Conservation (phyloP, 1,140 invertebrate genomes). For the Chrysoperla carnea region DNA sequence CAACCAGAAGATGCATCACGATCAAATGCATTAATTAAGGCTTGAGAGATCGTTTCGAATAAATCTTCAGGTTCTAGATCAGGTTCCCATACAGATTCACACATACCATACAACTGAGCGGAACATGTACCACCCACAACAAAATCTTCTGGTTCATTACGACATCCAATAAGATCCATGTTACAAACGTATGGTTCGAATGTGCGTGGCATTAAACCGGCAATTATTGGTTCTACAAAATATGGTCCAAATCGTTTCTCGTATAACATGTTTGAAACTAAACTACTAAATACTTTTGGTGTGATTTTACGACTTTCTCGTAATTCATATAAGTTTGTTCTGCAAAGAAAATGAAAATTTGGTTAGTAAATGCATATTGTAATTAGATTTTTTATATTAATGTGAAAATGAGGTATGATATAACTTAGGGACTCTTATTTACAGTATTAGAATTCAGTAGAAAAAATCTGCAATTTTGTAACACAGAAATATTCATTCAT, state of each 20-base stretch:
- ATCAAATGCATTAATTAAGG: conserved; percentile 89
- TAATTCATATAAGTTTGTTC: conserved; percentile 85
- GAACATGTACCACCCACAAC: conserved; percentile 86
- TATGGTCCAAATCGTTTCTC: conserved; percentile 95
- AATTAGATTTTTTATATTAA: too few relatives aligned
- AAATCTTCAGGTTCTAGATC: conserved; percentile 82
- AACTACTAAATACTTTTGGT: conserved; percentile 80
- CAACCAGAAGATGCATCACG: conserved; percentile 95
- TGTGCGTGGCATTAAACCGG: conserved; percentile 78
- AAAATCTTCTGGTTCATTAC: conserved; percentile 82
- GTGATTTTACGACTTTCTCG: conserved; percentile 81
- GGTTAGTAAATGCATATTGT: too few relatives aligned
- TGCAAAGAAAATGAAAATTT: conserved; percentile 13
- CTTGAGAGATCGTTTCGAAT: conserved; percentile 94
- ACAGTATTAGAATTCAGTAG: too few relatives aligned
- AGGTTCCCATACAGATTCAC: conserved; percentile 87
- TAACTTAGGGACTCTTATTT: too few relatives aligned
- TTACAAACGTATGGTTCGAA: conserved; percentile 79
- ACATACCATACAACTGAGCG: conserved; percentile 94
- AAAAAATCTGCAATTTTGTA: too few relatives aligned
- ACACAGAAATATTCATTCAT: too few relatives aligned
- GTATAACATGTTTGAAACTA: conserved; percentile 92
- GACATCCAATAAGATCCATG: conserved; percentile 90
- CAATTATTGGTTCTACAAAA: conserved; percentile 92
- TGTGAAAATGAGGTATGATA: too few relatives aligned